A percentile compares a stretch with the other conserved stretches of the same genome.
These are phyloP conservation scores for Enteromius afrohamiltoni DNA, from an alignment of 2,797 vertebrate genomes.

Conservation along the genomic window DNA sequence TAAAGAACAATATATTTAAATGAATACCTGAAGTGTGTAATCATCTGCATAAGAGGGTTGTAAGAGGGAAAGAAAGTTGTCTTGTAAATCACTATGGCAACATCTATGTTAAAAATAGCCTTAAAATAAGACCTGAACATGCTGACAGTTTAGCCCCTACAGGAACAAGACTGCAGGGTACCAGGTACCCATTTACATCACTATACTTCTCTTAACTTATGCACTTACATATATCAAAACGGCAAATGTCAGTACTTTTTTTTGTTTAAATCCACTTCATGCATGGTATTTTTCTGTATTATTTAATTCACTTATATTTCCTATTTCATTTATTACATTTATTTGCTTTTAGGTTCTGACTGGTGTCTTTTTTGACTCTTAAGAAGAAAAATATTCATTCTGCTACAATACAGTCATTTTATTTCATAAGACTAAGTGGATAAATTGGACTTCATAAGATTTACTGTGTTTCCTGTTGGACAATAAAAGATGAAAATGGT, in stretches of 20 bases:
- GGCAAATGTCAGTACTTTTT: background rate
- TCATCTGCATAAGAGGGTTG: background rate
- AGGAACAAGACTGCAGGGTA: background rate
- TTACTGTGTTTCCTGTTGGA: background rate
- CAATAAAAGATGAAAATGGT: background rate
- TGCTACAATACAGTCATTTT: background rate
- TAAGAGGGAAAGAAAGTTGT: background rate
- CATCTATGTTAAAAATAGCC: constrained; percentile 24
- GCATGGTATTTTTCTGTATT: background rate
- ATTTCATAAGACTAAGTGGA: background rate
- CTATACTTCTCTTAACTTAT: background rate
- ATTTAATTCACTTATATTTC: background rate
- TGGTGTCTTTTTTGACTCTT: background rate
- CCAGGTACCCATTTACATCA: background rate
- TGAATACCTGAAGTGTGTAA: background rate
- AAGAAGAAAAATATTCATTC: background rate
- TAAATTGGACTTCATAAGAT: background rate
- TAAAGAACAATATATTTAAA: background rate
- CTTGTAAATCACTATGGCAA: constrained; percentile 24
- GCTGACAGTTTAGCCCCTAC: background rate
- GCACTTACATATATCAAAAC: background rate
- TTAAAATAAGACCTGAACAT: background rate
- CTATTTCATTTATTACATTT: background rate
- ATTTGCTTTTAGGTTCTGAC: background rate
- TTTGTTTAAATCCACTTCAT: background rate